These are phyloP conservation scores for Chromoteleia sp. DNA, from an alignment of 2,888 invertebrate genomes.

Conservation along the genomic window DNA sequence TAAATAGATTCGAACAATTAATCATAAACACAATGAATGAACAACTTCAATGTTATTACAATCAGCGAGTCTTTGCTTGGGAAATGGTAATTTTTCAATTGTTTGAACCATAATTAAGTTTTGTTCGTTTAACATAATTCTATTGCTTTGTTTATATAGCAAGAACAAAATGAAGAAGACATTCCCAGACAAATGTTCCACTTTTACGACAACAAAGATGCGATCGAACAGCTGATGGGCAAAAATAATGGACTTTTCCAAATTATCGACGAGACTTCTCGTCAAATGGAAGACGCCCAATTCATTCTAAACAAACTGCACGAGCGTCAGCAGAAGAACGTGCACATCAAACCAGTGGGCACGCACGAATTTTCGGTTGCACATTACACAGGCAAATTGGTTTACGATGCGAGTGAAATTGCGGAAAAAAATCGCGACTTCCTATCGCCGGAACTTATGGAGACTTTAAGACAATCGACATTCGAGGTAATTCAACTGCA, in stretches of 20 bases:
- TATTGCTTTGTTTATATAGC: slow-evolving; percentile 80
- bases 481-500: slow-evolving; percentile 90
- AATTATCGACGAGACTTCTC: slow-evolving; percentile 94
- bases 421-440: slow-evolving; percentile 96
- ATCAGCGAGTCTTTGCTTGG: slow-evolving; percentile 96
- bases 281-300: slow-evolving; percentile 89
- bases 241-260: slow-evolving; percentile 93
- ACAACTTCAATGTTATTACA: slow-evolving; percentile 96
- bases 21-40: slow-evolving; percentile 96
- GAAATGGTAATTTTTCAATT: slow-evolving; percentile 88
- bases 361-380: slow-evolving; percentile 92
- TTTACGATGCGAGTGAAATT: slow-evolving; percentile 93
- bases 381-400: slow-evolving; percentile 95
- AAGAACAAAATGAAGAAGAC: slow-evolving; percentile 92
- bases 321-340: slow-evolving; percentile 85
- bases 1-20: slow-evolving; percentile 94
- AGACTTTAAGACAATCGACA: slow-evolving; percentile 91
- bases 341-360: slow-evolving; percentile 86
- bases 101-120: not conserved
- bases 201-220: slow-evolving; percentile 95
- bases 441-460: slow-evolving; percentile 95
- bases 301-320: slow-evolving; percentile 89
- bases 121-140: not conserved
- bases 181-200: slow-evolving; percentile 89
- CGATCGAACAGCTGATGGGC: slow-evolving; percentile 94